Base-by-base conservation (phyloP, 2,888 invertebrate species). In the Stenchaetothrips biformis region DNA sequence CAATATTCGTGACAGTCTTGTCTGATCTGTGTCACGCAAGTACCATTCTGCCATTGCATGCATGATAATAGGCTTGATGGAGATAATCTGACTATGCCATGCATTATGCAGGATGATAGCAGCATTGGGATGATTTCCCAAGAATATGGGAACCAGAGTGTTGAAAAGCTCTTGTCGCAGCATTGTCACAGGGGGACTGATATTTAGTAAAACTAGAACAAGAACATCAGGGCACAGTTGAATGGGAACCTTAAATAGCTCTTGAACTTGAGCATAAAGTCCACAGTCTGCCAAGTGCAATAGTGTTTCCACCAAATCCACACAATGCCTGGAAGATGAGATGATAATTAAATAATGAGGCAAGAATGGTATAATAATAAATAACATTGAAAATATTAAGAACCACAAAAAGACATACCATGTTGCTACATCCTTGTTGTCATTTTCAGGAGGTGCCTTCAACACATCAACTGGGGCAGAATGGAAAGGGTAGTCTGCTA, bases 11-110 rank as follows among this genome's bases (percentile, higher is more conserved):
- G 98, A 96, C 59, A 99, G 88, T 85, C 97, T 92, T 3, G 94
- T 93, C 87, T 98, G 98, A 87, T 99, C 99, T 85, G 95, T 93
- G 85, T 98, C 97, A 48, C 93, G 90, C 83, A 94, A 90, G 87
- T 98, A 99, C 97, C 98, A 98, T 83, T 98, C 97, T 0, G 96
- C 96, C 98, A 99, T 98, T 1, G 97, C 93, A 85, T 96, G 95
- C 94, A 98, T 97, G 82, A 99, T 93, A 81, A 95, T 92, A 3
- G 93, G 92, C 83, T 94, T 93, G 80, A 95, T 90, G 80, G 90
- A 90, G 67, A 89, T 87, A 83, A 88, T 88, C 86, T 87, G 93
- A 80, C 93, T 91, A 86, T 96, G 95, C 99, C 99, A 99, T 6
- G 97, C 97, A 86, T 96, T 95, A 87, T 98, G 97, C 80, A 99